Evolutionary conservation across 1,140 invertebrate genomes (phyloP), one percentile per base, ranked within the genome.

Genomic region (Aradophagus sp.): DNA sequence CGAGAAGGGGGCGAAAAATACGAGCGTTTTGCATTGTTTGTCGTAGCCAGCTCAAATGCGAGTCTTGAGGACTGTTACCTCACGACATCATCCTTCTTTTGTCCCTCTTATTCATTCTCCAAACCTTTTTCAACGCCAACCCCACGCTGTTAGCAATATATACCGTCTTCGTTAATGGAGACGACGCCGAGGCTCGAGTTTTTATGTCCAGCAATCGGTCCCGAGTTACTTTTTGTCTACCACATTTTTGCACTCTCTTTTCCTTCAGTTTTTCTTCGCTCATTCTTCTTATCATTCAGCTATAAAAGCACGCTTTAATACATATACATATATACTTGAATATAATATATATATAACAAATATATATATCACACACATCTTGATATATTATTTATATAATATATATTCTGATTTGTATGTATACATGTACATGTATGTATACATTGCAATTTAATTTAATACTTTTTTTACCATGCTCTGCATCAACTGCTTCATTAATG

Each of bases 121-220:
- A 58, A 62, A 67, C 69, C 56, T 65, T 65, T 68, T 65, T 61
- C 62, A 44, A 70, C 59, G 53, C 67, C 65, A 68, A 55, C 59
- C 65, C 65, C 65, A 56, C 61, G 58, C 52, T 62, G 42, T 62
- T 62, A 69, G 48, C 50, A 56, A 61, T 62, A 69, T 69, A 59
- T 58, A 63, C 53, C 32, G 41, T 65, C 58, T 63, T 59, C 50
- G 55, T 66, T 74, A 74, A 74, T 74, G 67, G 56, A 74, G 38
- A 61, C 42, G 61, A 66, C 65, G 47, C 34, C n/a, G 32, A 52
- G 56, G 38, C 32, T 44, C 31, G 29, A 23, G 44, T 70, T 70
- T 70, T 70, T 63, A 58, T 45, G 53, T 59, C 48, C 26, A 55
- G 58, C 53, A 66, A 73, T 62, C 55, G 50, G 63, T 63, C 55